Evolutionary conservation across 2,113 vertebrate species (phyloP).

Genomic region (Gnathonemus longibarbis): DNA sequence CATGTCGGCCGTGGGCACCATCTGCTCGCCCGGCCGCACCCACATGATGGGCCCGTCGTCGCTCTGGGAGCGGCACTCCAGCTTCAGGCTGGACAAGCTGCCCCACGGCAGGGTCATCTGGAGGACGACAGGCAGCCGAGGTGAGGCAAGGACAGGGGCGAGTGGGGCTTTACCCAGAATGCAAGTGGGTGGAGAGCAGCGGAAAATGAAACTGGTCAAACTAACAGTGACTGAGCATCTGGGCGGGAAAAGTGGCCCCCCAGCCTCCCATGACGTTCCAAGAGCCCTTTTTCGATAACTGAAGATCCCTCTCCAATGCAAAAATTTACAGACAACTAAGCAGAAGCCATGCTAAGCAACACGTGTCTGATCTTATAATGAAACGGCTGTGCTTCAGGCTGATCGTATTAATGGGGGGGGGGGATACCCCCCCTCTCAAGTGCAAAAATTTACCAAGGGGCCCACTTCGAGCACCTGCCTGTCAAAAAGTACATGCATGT

Average conservation of each 20-base stretch:
- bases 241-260: not conserved
- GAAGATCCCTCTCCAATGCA: not conserved
- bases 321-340: not conserved
- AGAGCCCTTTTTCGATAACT: no score
- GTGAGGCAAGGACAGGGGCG: not conserved
- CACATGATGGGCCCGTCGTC: slow-evolving; percentile 98
- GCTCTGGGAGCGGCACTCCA: slow-evolving; percentile 91
- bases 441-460: not conserved
- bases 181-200: not conserved
- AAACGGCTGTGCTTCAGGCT: not conserved
- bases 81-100: slow-evolving; percentile 82
- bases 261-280: not conserved
- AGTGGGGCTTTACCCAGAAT: not conserved
- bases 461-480: not conserved
- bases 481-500: not conserved
- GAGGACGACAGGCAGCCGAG: not conserved
- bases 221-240: not conserved
- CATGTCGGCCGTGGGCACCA: slow-evolving; percentile 97
- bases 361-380: not conserved
- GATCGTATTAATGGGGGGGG: not conserved
- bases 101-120: slow-evolving; percentile 98
- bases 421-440: not conserved
- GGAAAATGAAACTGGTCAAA: not conserved
- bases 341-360: not conserved
- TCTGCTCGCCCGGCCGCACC: slow-evolving; percentile 95